Base-by-base conservation (phyloP, 2,888 invertebrate species). In the Polydrusus tereticollis region DNA sequence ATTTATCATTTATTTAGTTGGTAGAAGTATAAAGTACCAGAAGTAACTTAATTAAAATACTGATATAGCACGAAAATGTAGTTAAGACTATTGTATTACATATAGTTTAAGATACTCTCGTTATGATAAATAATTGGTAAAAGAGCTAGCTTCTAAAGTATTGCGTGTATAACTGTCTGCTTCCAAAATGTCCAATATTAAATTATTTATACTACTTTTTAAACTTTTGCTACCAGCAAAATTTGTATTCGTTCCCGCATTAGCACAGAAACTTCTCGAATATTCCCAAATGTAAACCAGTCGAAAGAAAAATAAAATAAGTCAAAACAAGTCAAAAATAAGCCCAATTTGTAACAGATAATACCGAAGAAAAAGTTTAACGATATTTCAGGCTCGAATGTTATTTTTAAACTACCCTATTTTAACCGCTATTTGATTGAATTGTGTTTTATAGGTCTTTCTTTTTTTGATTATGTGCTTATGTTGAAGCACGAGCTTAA, bases 321-420 rank as follows among this genome's bases (percentile, higher is more conserved):
- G 50, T 45, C 50, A 58, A 59, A 68, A 45, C 69, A 69, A 69
- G 69, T 50, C 52, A 62, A 71, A 72, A 76, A 63, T 68, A 75
- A 76, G 72, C 59, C 66, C 57, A 73, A 75, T 73, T 73, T 73
- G 69, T 63, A 69, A 72, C 71, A 62, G 70, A 68, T 58, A 65
- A 65, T 38, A 20, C 52, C 21, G 38, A 20, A 21, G 45, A 29
- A 26, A 23, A 60, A 60, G 41, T 43, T 43, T 14, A 60, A 23
- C 60, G 60, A 43, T 60, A 60, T 60, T 41, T 60, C 23, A 60
- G 45, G 14, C 43, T 26, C 26, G 23, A 23, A 29, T 60, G 60
- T 43, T 60, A 60, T 60, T 60, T 60, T 43, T 60, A 43, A 47
- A 47, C 45, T 47, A 47, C 45, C 45, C 45, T 47, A 20, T 21